Base-by-base conservation (phyloP, 92 coral and sea anemone species). In the Paragorgia papillata region DNA sequence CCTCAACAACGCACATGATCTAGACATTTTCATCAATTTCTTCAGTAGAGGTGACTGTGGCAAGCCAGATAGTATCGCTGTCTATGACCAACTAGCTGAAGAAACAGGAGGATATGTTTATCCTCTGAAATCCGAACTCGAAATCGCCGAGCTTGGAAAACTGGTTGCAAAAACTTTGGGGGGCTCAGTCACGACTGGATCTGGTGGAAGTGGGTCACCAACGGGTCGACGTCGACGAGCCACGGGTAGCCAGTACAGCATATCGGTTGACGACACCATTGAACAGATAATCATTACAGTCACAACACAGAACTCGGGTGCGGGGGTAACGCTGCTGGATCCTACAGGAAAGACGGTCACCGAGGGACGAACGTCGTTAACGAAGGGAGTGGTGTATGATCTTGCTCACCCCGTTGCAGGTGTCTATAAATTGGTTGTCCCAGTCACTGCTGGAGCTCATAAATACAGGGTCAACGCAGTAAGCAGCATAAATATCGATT, bases 401-500 rank as follows among this genome's bases (percentile, higher is more conserved):
- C 66, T 91, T 46, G 57, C 65, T 21, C 20, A 54, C 68, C 94
- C 97, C 2, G 64, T 26, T 32, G 63, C 87, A 43, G 97, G 97
- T 40, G 64, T 55, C 2, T 91, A 92, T 89, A 84, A 61, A 12
- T 75, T 91, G 60, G 34, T 74, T 0, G 91, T 91, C 35, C 64
- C 82, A 15, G 12, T 50, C 0, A 55, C 87, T 62, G 89, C 88
- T 30, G 97, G 97, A 7, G 65, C 78, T 69, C 88, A 91, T 48
- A 74, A 67, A 26, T 85, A 83, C 80, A 75, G 70, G 39, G 91
- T 91, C 40, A 86, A 85, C 61, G 93, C 88, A 55, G 66, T 85
- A 1, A 86, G 97, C 55, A 77, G 85, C 41, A 81, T 82, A 9
- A 91, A 89, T 70, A 73, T 91, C n/a, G 94, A 89, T 69, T 91